Evolutionary conservation across 2,113 vertebrate species (phyloP), one percentile per base, ranked within the genome.

Genomic region (Oncorhynchus mykiss): DNA sequence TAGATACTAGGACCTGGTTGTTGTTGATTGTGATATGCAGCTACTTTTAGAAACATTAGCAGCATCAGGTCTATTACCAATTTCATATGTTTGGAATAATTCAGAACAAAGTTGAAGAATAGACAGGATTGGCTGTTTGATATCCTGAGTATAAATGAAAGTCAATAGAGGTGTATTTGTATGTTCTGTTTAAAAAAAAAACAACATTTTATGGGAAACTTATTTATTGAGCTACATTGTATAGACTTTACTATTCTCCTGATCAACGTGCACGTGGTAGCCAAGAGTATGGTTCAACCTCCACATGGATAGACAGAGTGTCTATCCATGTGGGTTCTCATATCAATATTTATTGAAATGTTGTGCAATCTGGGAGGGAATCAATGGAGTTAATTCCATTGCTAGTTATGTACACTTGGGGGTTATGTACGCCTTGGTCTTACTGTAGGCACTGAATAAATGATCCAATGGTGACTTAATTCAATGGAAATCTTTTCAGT

Each of bases 261-360:
- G 27, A 14, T 65, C 2, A 45, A 45, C 39, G n/a, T 25, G 25
- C 7, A 8, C 62, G 5, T 67, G 29, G 65, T 18, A 67, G 11
- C 65, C 5, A 18, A 45, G 13, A 9, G 18, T 68, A 39, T 68
- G 67, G 18, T 45, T 68, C 6, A 20, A 5, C 31, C 67, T 29
- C 31, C 18, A 68, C 18, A 3, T 18, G 31, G 4, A 34, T 14
- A 20, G 20, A 34, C 16, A n/a, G 31, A 20, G 31, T 68, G 66
- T 2, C 18, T 14, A 22, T 20, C 72, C 27, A 34, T 74, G 16
- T 82, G 80, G 73, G 71, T 64, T 75, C 3, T 14, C 54, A 39
- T 54, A 24, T 31, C 16, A 12, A 49, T 67, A 76, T 85, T 81
- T 71, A 82, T 70, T 71, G 12, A 72, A 31, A n/a, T 24, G 48